These are phyloP conservation scores for Chlorops oryzae DNA, from an alignment of 1,140 invertebrate species.

Conservation along the genomic window DNA sequence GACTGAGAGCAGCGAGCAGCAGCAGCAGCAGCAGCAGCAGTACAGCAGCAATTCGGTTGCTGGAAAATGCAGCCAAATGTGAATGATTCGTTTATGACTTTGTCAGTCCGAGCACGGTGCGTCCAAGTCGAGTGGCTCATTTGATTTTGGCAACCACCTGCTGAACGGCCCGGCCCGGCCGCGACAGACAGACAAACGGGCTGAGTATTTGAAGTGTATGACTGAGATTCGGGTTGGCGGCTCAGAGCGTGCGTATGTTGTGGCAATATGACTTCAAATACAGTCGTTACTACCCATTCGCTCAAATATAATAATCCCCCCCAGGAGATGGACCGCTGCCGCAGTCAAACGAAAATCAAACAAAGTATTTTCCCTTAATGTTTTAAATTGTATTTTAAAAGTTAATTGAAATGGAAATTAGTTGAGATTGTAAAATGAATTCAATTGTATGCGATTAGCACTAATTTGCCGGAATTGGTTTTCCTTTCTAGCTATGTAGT, in stretches of 20 bases:
- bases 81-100: constrained; percentile 46
- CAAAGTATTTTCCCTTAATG: constrained; percentile 10
- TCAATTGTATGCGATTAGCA: constrained; percentile 48
- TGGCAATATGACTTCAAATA: neutral
- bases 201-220: no score
- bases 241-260: neutral
- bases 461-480: no score
- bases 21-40: neutral
- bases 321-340: no score
- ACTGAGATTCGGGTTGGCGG: neutral
- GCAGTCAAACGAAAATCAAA: no score
- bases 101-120: no score
- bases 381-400: constrained; percentile 48
- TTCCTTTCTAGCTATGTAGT: no score
- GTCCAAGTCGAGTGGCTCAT: no score
- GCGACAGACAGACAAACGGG: no score
- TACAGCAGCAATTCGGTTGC: neutral
- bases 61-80: constrained; percentile 40
- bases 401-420: constrained; percentile 49
- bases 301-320: constrained; percentile 7
- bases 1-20: no score
- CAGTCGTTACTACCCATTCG: constrained; percentile 6
- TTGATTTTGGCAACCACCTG: no score
- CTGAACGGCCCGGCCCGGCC: no score
- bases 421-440: constrained; percentile 49